A percentile compares a stretch with the other conserved stretches of the same genome.
Conservation (phyloP, 2,797 vertebrate species). For the Hoplostethus atlanticus region DNA sequence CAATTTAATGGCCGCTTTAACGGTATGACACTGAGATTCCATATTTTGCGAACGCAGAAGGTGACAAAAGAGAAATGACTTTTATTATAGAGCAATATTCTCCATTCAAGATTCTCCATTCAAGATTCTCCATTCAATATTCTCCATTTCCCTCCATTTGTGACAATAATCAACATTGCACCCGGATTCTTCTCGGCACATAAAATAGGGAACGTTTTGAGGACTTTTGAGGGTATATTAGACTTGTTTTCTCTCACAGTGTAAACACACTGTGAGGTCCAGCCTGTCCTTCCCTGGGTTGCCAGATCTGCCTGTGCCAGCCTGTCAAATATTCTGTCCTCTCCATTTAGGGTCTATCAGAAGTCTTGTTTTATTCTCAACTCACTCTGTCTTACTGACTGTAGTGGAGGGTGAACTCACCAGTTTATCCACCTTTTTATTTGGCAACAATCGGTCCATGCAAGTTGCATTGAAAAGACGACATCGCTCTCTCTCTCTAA, state of each 20-base stretch:
- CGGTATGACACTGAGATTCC: too few relatives aligned
- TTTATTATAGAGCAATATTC: too few relatives aligned
- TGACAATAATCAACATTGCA: not conserved
- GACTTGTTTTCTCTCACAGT: slow-evolving; percentile 15
- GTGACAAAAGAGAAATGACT: too few relatives aligned
- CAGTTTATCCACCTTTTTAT: slow-evolving; percentile 33
- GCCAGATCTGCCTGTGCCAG: slow-evolving; percentile 17
- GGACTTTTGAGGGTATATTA: not conserved
- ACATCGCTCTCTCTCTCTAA: too few relatives aligned
- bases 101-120: slow-evolving; percentile 14
- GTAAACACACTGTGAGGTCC: slow-evolving; percentile 39
- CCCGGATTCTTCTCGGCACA: slow-evolving; percentile 27
- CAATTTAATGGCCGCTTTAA: too few relatives aligned
- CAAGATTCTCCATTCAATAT: too few relatives aligned
- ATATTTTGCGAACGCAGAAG: too few relatives aligned
- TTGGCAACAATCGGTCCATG: too few relatives aligned
- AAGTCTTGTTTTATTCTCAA: slow-evolving; percentile 3
- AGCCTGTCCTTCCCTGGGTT: slow-evolving; percentile 28
- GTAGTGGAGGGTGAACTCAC: not conserved
- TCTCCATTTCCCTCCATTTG: slow-evolving; percentile 37
- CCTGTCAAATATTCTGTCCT: slow-evolving; percentile 12
- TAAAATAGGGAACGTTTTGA: not conserved
- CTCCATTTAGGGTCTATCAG: too few relatives aligned
- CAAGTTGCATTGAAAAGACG: too few relatives aligned
- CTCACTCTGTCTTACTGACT: slow-evolving; percentile 52